These are phyloP conservation scores for Notothenia coriiceps DNA, from an alignment of 2,113 vertebrate genomes.

Conservation along the genomic window DNA sequence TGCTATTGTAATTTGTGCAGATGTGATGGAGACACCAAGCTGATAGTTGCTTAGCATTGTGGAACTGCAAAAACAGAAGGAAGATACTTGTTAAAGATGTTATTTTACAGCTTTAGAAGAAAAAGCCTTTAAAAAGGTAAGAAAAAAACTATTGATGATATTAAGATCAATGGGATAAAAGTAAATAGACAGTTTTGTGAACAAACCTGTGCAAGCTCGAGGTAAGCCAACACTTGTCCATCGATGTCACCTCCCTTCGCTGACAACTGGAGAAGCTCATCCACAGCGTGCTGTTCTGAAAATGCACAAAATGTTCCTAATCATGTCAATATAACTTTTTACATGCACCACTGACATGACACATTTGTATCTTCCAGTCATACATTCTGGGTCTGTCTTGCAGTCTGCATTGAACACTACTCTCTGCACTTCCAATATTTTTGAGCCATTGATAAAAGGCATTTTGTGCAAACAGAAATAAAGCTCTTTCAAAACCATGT, in stretches of 20 bases:
- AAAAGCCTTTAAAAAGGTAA: background rate
- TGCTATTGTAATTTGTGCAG: constrained; percentile 93
- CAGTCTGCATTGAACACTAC: background rate
- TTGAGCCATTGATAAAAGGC: constrained; percentile 7
- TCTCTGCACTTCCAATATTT: background rate
- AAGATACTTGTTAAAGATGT: constrained; percentile 4
- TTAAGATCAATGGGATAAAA: background rate
- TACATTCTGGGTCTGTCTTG: background rate
- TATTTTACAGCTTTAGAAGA: constrained; percentile 3
- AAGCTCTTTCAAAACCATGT: background rate
- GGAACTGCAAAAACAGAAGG: constrained; percentile 81
- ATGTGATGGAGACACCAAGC: constrained; percentile 93
- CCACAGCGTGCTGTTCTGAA: constrained; percentile 90
- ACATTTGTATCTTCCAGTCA: background rate
- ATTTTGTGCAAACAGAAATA: background rate
- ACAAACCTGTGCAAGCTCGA: constrained; percentile 91
- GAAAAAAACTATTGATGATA: background rate
- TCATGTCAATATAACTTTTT: constrained; percentile 17
- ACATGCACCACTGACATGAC: background rate
- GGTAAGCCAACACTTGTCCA: constrained; percentile 89
- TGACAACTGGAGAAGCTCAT: constrained; percentile 86
- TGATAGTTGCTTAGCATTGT: constrained; percentile 89
- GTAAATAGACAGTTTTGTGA: background rate
- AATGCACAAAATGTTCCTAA: constrained; percentile 30
- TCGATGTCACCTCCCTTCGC: constrained; percentile 89